A percentile compares a stretch with the other conserved stretches of the same genome.
phyloP scores from a whole-genome alignment of 2,113 vertebrate species.

The Cacatua alba region DNA sequence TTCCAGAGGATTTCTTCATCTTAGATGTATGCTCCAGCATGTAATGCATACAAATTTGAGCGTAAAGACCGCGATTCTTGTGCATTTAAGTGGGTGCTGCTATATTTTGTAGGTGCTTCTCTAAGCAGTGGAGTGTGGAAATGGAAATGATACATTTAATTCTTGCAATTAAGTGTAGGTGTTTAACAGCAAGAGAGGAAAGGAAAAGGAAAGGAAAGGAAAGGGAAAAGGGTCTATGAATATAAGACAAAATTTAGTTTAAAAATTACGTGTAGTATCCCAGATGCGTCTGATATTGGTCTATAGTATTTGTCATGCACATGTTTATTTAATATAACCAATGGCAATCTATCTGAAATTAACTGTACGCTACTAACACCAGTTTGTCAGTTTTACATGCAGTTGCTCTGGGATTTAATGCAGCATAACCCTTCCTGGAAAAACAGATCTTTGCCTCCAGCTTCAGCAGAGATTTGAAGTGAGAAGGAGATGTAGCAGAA shows the following conservation, averaged over 20 bases:
- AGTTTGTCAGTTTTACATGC: not conserved
- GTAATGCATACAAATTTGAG: not conserved
- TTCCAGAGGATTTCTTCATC: not conserved
- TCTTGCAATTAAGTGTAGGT: not conserved
- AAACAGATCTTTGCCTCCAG: not conserved
- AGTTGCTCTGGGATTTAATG: not conserved
- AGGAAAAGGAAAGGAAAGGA: too few species aligned
- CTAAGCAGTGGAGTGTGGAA: not conserved
- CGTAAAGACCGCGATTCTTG: not conserved
- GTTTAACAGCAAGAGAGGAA: not conserved
- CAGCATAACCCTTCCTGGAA: not conserved
- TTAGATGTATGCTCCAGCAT: not conserved
- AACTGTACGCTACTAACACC: not conserved
- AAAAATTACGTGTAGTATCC: not conserved
- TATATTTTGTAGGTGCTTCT: not conserved
- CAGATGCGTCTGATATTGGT: not conserved
- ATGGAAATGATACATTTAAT: not conserved
- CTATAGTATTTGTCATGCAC: not conserved
- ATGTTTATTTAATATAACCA: not conserved
- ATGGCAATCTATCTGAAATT: not conserved
- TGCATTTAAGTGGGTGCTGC: not conserved
- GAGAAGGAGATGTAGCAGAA: not conserved
- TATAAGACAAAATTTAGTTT: not conserved
- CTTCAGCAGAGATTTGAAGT: slow-evolving; percentile 5
- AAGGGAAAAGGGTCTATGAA: not conserved